Evolutionary conservation across 2,888 invertebrate species (phyloP), one percentile per base, ranked within the genome.

Genomic region (Melanostoma mellinum): DNA sequence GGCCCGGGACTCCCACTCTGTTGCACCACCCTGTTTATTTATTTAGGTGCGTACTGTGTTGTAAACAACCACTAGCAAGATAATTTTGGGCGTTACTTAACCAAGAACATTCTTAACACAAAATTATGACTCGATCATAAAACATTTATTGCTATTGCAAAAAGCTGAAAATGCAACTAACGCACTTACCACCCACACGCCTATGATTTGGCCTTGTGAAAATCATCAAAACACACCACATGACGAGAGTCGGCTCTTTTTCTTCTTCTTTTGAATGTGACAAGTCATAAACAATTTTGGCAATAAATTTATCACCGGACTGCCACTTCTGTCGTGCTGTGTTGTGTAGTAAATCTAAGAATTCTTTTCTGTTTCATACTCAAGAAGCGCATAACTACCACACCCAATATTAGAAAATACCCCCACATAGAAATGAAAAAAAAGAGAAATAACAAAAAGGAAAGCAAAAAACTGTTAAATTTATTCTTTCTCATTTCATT

Each of bases 231-330:
- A 20, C 30, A 63, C 48, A 63, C 50, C n/a, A 63, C 40, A 6
- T 4, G 20, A 56, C 20, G 6, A 35, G 35, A 32, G 44, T 42
- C 53, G 52, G 40, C 32, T 4, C 20, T 50, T 50, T 32, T 53
- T 53, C 6, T 35, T 32, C n/a, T 8, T 6, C 35, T 3, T 56
- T 69, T 69, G 8, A 30, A 46, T 69, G 35, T 56, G 56, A 69
- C 44, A 69, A 35, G 56, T 69, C 55, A 36, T 69, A 69, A 69
- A 68, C 20, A 36, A 36, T 46, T 46, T 46, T 68, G 33, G 44
- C 38, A 69, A 69, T 53, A 53, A 68, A 68, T 46, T 33, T 33
- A 68, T 68, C 44, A 33, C 32, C 20, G 20, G 20, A 20, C 20
- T 20, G 20, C 20, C 40, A 35, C 30, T 20, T 46, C 5, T 20